Base-by-base conservation (phyloP, 2,797 vertebrate species). In the Thalassophryne amazonica region DNA sequence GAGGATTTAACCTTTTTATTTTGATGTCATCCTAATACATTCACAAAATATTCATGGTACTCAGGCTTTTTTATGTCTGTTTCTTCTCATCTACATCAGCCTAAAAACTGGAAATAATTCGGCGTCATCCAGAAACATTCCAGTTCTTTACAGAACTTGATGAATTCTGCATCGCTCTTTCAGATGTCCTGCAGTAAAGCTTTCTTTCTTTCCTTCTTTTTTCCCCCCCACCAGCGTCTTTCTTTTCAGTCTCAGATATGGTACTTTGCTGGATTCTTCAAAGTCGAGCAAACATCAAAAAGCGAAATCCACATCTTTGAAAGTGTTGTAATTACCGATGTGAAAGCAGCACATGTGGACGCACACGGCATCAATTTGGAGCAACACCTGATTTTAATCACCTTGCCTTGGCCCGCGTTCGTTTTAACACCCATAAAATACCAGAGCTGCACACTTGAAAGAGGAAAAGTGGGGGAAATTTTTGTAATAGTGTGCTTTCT, bases 241-340 rank as follows among this genome's bases (percentile, higher is more conserved):
- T 69, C 55, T 60, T 60, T 59, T 52, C 49, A 43, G 42, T 50
- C 52, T 83, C 86, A 87, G 66, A 86, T n/a, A n/a, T 83, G 81
- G 66, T 56, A 28, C 45, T 60, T 24, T 9, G 14, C 62, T 28
- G 51, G 60, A 40, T 55, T 66, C 77, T 81, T 84, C 59, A 84
- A 83, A 82, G 71, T 61, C 53, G 3, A 69, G 46, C 49, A 23
- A 33, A 86, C 82, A 84, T 90, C 88, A 89, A 87, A 89, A 67
- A 71, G 55, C 33, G 8, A 79, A 71, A 72, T 80, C 76, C 60
- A 62, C 58, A 51, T 82, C 81, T 83, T 80, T 81, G 72, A 86
- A 82, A 81, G 76, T 81, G 82, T 78, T 72, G 86, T 81, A 86
- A 89, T 86, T 87, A 84, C 72, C 64, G 57, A 61, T 56, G 55